Evolutionary conservation across 2,888 invertebrate genomes (phyloP).

Genomic region (Pseudococcus longispinus): DNA sequence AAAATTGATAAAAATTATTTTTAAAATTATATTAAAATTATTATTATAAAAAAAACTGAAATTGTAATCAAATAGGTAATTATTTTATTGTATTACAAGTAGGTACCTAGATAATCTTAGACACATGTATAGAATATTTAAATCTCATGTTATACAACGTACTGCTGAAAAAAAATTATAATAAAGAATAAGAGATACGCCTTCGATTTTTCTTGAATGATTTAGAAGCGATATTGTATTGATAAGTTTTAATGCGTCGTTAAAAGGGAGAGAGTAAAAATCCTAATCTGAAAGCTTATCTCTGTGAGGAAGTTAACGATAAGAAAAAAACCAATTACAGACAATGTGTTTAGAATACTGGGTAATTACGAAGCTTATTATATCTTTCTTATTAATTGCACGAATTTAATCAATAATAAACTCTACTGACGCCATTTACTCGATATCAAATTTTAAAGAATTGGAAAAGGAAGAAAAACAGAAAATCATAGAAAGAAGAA

Average conservation of each 20-base stretch:
- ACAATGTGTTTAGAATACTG: slow-evolving; percentile 34
- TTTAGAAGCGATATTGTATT: neutral
- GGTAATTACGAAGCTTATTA: slow-evolving; percentile 22
- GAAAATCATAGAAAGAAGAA: neutral
- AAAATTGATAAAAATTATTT: too few relatives aligned
- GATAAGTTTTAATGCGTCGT: slow-evolving; percentile 25
- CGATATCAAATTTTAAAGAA: slow-evolving; percentile 20
- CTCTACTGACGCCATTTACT: neutral
- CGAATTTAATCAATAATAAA: slow-evolving; percentile 31
- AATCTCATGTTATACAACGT: neutral
- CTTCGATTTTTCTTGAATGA: slow-evolving; percentile 27
- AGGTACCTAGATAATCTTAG: too few relatives aligned
- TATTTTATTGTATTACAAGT: too few relatives aligned
- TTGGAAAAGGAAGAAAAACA: neutral
- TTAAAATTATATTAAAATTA: too few relatives aligned
- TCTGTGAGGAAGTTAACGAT: slow-evolving; percentile 8
- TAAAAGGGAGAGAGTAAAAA: slow-evolving; percentile 15
- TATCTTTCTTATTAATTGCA: slow-evolving; percentile 26
- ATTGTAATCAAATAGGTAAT: too few relatives aligned
- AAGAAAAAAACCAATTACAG: slow-evolving; percentile 19
- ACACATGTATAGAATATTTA: neutral
- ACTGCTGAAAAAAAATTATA: neutral
- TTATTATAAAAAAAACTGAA: too few relatives aligned
- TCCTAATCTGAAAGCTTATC: slow-evolving; percentile 15
- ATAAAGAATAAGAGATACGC: neutral